Base-by-base conservation (phyloP, 2,113 vertebrate genomes). In the Neotragus moschatus region DNA sequence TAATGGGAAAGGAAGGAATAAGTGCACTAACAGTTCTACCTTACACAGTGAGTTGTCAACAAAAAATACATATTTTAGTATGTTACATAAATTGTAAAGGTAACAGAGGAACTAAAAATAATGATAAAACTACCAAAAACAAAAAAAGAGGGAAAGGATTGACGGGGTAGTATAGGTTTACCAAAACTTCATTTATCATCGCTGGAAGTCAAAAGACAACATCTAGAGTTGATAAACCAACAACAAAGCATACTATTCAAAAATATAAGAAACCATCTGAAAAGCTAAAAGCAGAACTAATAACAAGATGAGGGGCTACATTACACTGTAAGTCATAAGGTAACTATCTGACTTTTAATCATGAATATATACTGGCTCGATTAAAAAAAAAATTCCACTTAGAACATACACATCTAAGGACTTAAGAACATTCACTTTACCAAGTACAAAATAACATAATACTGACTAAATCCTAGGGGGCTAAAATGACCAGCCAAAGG, bases 91-190 rank as follows among this genome's bases (percentile, higher is more conserved):
- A 39, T 6, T 88, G 10, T 39, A 92, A 89, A 43, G 56, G 36
- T 56, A 90, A 90, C 33, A 96, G 66, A 88, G 70, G 45, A 80
- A 80, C 28, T 73, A 87, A 92, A 92, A 95, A 77, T 92, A 81
- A 81, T 84, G 84, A 58, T 51, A 30, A 10, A 58, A 84, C 26
- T 75, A 63, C 49, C 33, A 84, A 92, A 92, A 96, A 30, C 12
- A 73, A 16, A 94, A 94, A 90, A 63, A 26, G 21, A 36, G 17
- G 7, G 2, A 58, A 75, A 16, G 39, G 26, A 79, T n/a, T 66
- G 61, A 87, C 21, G 53, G 60, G 19, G 11, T 26, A 45, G 26
- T 81, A 49, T 1, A 88, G 36, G 30, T 84, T 88, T 88, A 13
- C 84, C 63, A 96, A 91, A 84, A 63, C 25, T 84, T 77, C 63